These are phyloP conservation scores for Trachops cirrhosus DNA, from an alignment of 2,797 vertebrate genomes.

Conservation along the genomic window DNA sequence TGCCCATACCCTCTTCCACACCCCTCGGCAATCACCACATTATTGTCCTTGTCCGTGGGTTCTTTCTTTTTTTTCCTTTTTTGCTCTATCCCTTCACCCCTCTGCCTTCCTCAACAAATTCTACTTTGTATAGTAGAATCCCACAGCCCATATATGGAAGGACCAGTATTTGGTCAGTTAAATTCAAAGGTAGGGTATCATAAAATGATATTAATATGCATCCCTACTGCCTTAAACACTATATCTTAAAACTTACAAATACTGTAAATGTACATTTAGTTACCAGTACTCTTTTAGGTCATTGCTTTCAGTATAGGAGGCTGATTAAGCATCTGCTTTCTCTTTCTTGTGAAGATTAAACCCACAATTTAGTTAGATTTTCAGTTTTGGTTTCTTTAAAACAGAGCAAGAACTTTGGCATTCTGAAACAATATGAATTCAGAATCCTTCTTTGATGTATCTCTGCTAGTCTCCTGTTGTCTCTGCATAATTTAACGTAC, in stretches of 20 bases:
- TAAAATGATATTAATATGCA: neutral
- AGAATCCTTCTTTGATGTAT: neutral
- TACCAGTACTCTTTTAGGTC: neutral
- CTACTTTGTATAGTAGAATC: neutral
- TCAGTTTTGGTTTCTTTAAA: conserved; percentile 36
- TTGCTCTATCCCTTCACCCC: too few species aligned
- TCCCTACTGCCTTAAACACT: conserved; percentile 13
- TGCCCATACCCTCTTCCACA: neutral
- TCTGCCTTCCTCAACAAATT: neutral
- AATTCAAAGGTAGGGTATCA: conserved; percentile 9
- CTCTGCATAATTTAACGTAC: neutral
- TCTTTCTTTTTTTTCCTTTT: neutral
- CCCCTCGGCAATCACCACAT: neutral
- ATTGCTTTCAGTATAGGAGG: neutral
- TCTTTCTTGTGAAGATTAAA: conserved; percentile 5
- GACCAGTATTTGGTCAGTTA: neutral
- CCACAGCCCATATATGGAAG: neutral
- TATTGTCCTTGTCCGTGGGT: neutral
- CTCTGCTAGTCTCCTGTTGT: neutral
- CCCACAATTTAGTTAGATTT: conserved; percentile 10
- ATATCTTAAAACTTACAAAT: neutral
- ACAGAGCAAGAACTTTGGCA: conserved; percentile 8
- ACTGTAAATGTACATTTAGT: neutral
- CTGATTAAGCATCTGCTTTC: neutral
- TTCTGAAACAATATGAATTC: neutral